Evolutionary conservation across 2,888 invertebrate species (phyloP), one percentile per base, ranked within the genome.

Genomic region (Amiota mariae): DNA sequence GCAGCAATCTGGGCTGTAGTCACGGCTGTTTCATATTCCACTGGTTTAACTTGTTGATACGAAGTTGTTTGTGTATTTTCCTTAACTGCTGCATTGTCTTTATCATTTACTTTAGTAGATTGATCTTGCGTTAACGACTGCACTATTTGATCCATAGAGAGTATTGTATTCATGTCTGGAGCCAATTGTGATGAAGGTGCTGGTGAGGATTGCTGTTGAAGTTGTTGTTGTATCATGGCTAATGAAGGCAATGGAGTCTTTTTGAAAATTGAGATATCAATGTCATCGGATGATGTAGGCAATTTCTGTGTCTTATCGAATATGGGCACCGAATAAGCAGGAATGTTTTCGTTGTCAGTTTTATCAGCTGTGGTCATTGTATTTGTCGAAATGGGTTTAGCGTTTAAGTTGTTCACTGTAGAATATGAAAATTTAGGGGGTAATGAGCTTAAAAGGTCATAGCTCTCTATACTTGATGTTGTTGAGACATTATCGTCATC

Each of bases 131-230:
- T 87, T 0, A 89, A 80, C 8, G 86, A 85, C 70, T 87, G 87
- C 56, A 89, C 81, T 46, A 89, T 89, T 81, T 89, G 88, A 77
- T 89, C 88, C 79, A 89, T 87, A 0, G 89, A 89, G 2, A 86
- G 76, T 71, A 88, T 84, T 6, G 87, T 82, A 49, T 85, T 78
- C 8, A 83, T 78, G 72, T 87, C 88, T 2, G 86, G 84, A 1
- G 87, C 80, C 8, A 84, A 72, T 36, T 78, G 77, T 36, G 80
- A 76, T 24, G 77, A 75, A 0, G 80, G 72, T n/a, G 77, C 75
- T 36, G 36, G 36, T 36, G 36, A 36, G n/a, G 76, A 11, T 56
- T 63, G 70, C 0, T 72, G 76, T 9, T 79, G 82, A 72, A 79
- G 54, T 1, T 80, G 80, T 6, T 80, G 80, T 46, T 86, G 87